Evolutionary conservation across 2,888 invertebrate species (phyloP).

Genomic region (Tetropium fuscum): DNA sequence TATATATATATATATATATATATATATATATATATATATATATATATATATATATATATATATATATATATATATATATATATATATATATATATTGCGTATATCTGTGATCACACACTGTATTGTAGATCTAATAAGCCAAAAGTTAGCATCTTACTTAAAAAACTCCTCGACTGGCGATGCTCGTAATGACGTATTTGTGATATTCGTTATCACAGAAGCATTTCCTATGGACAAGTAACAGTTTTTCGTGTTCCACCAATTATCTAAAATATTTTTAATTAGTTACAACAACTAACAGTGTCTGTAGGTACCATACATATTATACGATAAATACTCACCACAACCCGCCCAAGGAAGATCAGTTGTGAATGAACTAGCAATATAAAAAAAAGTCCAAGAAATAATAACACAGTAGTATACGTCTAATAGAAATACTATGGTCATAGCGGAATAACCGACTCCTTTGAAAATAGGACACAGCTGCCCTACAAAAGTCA

Average conservation of each 20-base stretch:
- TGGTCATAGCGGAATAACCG: slow-evolving; percentile 81
- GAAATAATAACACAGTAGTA: slow-evolving; percentile 83
- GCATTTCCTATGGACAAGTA: slow-evolving; percentile 51
- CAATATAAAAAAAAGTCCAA: slow-evolving; percentile 79
- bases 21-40: too few relatives aligned
- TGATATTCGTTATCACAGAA: slow-evolving; percentile 24
- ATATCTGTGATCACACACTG: neutral
- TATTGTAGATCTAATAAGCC: neutral
- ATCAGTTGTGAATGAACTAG: slow-evolving; percentile 69
- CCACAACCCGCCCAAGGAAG: slow-evolving; percentile 76
- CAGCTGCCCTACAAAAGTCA: slow-evolving; percentile 71
- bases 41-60: too few relatives aligned
- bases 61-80: neutral
- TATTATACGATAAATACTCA: too few relatives aligned
- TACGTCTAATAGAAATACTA: slow-evolving; percentile 81
- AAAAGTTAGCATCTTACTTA: slow-evolving; percentile 66
- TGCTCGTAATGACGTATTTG: slow-evolving; percentile 48
- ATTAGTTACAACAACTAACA: neutral
- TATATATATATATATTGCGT: neutral
- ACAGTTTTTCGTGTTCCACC: slow-evolving; percentile 76
- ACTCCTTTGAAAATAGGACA: slow-evolving; percentile 74
- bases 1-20: too few relatives aligned
- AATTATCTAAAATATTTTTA: slow-evolving; percentile 66
- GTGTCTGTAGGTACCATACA: too few relatives aligned
- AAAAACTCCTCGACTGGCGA: slow-evolving; percentile 72